Evolutionary conservation across 1,140 invertebrate genomes (phyloP).

Genomic region (Brachionus plicatilis): DNA sequence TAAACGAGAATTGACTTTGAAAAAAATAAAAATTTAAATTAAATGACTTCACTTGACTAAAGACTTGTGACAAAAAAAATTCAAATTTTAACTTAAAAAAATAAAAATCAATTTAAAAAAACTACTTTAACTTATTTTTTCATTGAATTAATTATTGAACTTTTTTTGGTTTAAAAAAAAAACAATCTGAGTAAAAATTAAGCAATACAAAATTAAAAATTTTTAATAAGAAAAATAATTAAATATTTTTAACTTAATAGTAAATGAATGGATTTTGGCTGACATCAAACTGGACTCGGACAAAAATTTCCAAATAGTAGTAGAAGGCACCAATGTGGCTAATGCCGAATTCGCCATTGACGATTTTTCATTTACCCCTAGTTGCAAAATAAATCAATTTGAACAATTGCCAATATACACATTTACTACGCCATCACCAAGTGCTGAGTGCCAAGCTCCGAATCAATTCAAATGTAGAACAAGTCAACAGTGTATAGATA

Average conservation of each 20-base stretch:
- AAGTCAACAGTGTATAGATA: slow-evolving; percentile 43
- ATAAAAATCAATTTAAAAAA: no score
- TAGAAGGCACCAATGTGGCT: background rate
- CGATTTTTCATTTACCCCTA: slow-evolving; percentile 50
- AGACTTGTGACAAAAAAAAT: no score
- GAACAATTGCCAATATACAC: slow-evolving; percentile 19
- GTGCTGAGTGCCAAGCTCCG: background rate
- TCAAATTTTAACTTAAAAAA: no score
- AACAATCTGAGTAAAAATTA: no score
- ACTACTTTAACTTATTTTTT: no score
- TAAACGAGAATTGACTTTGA: no score
- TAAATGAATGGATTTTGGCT: slow-evolving; percentile 28
- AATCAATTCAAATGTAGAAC: slow-evolving; percentile 35
- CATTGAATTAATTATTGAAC: no score
- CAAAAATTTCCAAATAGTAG: slow-evolving; percentile 12
- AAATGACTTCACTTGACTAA: no score
- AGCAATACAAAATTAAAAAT: no score
- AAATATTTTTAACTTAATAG: background rate
- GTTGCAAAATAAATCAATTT: slow-evolving; percentile 31
- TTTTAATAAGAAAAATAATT: no score
- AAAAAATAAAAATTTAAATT: no score
- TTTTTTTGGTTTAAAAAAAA: no score
- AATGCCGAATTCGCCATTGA: slow-evolving; percentile 45
- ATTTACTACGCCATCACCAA: slow-evolving; percentile 22
- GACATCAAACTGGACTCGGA: slow-evolving; percentile 2